Percentiles rank a stretch among this genome's conserved stretches.
Evolutionary conservation across 2,113 vertebrate species (phyloP).

Genomic region (Physeter macrocephalus): DNA sequence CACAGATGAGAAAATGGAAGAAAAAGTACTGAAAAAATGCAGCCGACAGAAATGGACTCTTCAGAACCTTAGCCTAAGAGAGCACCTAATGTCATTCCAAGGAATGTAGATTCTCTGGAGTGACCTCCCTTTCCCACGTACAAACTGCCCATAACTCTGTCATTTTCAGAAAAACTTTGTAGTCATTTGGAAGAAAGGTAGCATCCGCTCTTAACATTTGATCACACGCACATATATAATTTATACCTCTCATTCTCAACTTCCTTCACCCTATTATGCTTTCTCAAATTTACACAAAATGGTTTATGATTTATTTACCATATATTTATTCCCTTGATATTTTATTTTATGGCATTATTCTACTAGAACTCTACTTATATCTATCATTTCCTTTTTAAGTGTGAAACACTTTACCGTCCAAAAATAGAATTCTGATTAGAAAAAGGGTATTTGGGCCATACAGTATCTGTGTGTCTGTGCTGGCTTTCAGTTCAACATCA

Average conservation of each 20-base stretch:
- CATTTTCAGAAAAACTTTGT: neutral
- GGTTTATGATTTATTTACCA: conserved; percentile 4
- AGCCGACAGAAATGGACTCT: neutral
- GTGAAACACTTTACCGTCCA: neutral
- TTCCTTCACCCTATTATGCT: neutral
- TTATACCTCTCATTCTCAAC: neutral
- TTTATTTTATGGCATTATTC: neutral
- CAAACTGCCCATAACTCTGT: neutral
- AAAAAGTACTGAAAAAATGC: conserved; percentile 52
- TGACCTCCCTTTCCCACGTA: neutral
- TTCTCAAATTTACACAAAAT: neutral
- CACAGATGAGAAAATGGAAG: conserved; percentile 62
- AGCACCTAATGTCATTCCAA: neutral
- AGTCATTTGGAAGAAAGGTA: neutral
- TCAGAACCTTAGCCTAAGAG: neutral
- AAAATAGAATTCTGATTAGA: neutral
- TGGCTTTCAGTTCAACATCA: neutral
- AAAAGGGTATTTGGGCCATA: neutral
- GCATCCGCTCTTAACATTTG: neutral
- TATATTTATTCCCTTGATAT: neutral
- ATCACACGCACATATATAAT: neutral
- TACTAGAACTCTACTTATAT: neutral
- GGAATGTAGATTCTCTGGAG: neutral
- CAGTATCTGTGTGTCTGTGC: neutral
- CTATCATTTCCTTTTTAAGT: neutral